Evolutionary conservation across 1,140 invertebrate species (phyloP), one percentile per base, ranked within the genome.

Genomic region (Drosophila fuyamai): DNA sequence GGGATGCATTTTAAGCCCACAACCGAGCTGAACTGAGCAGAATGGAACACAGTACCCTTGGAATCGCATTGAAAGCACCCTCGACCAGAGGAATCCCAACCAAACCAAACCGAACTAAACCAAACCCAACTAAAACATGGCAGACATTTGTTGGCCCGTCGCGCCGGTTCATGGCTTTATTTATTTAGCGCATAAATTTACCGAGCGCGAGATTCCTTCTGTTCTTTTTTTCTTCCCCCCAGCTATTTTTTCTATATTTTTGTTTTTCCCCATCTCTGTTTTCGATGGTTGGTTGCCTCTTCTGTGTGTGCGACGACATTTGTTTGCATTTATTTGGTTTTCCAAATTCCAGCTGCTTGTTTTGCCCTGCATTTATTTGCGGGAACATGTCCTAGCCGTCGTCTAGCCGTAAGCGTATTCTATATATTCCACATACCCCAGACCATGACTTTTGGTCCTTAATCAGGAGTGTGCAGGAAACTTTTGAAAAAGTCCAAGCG

Each of bases 101-200:
- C 36, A 23, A 40, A 27, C 32, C 43, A 16, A 23, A 7, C 51
- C 47, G 10, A 44, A 18, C 32, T 38, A n/a, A 47, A 48, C 27
- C 57, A 65, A 60, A 71, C 51, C 67, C 44, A 71, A 71, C 66
- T 36, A 57, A 46, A 51, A 60, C 48, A 43, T 51, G 56, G 65
- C 65, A 78, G 65, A 78, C 82, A 85, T 81, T 81, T 75, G 82
- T 72, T 68, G 67, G 67, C 43, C 51, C 43, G 65, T 35, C 65
- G 67, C 76, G 71, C 53, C 59, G 81, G 83, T 88, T 89, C 84
- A 88, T 89, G 83, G 84, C 83, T 88, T 88, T 88, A 88, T 88
- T 88, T 88, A 86, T 88, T 88, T 88, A 88, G 83, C 83, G 84
- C 84, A 88, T 88, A 88, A 88, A 88, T 88, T 88, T 86, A 63